These are phyloP conservation scores for Phenganax marumi DNA, from an alignment of 92 coral and sea anemone genomes.

Conservation along the genomic window DNA sequence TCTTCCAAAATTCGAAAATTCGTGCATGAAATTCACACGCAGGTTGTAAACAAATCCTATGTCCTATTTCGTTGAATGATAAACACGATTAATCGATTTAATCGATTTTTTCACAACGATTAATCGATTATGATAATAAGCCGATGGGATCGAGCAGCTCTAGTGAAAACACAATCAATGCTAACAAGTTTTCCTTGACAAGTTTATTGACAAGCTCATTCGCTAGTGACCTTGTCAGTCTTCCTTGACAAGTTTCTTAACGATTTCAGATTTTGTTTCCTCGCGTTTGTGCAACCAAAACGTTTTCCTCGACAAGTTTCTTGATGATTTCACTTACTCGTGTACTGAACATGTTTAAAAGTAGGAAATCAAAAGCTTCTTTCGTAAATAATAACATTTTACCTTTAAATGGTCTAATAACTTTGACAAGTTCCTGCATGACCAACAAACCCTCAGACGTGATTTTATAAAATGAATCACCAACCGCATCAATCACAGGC, in stretches of 20 bases:
- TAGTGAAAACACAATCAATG: no score
- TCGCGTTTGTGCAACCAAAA: no score
- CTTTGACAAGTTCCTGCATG: slow-evolving; percentile 94
- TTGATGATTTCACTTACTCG: background rate
- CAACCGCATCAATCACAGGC: slow-evolving; percentile 92
- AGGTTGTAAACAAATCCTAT: no score
- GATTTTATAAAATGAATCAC: slow-evolving; percentile 93
- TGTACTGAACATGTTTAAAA: slow-evolving; percentile 18
- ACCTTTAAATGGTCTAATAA: slow-evolving; percentile 86
- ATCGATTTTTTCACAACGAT: no score
- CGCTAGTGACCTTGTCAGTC: background rate
- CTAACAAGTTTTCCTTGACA: background rate
- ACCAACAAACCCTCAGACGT: slow-evolving; percentile 94
- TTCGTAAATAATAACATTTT: background rate
- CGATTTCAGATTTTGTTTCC: no score
- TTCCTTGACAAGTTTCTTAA: no score
- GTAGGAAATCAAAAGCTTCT: background rate
- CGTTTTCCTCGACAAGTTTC: background rate
- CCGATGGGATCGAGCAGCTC: no score
- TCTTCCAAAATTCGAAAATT: no score
- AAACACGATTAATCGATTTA: no score
- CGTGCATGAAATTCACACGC: no score
- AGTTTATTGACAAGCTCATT: background rate
- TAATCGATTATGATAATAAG: no score
- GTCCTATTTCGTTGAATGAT: no score